These are phyloP conservation scores for Acronicta aceris DNA, from an alignment of 2,888 invertebrate genomes.

Conservation along the genomic window DNA sequence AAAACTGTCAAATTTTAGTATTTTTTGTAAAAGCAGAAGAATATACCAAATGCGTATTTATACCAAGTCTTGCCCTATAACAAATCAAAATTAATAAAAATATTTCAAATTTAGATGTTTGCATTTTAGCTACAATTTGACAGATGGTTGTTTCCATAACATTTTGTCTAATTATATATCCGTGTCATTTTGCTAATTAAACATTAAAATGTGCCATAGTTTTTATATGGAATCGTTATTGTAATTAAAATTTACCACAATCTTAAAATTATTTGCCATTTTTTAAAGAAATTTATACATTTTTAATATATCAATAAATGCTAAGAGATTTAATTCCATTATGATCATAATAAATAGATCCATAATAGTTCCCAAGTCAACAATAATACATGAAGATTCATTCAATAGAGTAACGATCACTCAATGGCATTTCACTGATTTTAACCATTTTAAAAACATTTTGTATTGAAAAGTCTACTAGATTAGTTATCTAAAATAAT, in stretches of 20 bases:
- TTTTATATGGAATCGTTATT: conserved; percentile 46
- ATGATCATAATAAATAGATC: conserved; percentile 43
- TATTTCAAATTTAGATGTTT: background rate
- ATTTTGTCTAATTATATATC: conserved; percentile 48
- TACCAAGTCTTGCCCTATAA: no score
- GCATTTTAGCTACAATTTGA: conserved; percentile 18
- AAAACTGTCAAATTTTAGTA: conserved; percentile 20
- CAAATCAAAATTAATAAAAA: background rate
- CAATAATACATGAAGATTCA: conserved; percentile 35
- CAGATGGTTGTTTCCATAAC: conserved; percentile 23
- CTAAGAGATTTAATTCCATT: conserved; percentile 44
- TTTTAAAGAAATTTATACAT: conserved; percentile 51
- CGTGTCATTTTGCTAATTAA: conserved; percentile 55
- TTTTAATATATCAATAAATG: conserved; percentile 43
- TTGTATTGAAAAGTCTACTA: conserved; percentile 30
- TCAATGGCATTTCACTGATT: conserved; percentile 16
- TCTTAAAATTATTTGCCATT: conserved; percentile 48
- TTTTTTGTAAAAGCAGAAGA: no score
- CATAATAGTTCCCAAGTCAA: conserved; percentile 42
- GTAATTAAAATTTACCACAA: conserved; percentile 35
- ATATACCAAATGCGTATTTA: no score
- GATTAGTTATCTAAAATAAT: conserved; percentile 26
- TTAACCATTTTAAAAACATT: conserved; percentile 18
- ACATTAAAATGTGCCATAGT: conserved; percentile 45
- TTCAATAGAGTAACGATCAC: conserved; percentile 19